These are phyloP conservation scores for Atopsyche davidsoni DNA, from an alignment of 1,140 invertebrate genomes.

Conservation along the genomic window DNA sequence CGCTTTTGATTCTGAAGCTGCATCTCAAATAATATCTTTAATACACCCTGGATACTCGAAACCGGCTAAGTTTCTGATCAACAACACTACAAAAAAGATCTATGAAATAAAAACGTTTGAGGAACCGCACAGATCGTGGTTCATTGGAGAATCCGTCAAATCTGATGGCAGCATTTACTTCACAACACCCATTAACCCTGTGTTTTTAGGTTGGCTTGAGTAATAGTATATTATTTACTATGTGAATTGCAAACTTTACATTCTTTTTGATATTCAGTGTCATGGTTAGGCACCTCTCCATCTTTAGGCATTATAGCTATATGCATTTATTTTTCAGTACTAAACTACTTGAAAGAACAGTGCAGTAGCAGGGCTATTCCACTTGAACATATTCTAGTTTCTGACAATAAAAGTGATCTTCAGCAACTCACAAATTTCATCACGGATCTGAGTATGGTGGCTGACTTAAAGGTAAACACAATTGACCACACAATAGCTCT, in stretches of 20 bases:
- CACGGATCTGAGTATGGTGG: slow-evolving; percentile 50
- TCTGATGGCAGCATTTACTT: slow-evolving; percentile 68
- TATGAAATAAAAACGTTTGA: slow-evolving; percentile 63
- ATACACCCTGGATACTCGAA: no score
- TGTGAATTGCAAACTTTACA: not conserved
- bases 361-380: slow-evolving; percentile 57
- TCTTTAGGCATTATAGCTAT: not conserved
- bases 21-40: no score
- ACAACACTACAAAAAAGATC: no score
- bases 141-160: slow-evolving; percentile 63
- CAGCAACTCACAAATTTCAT: slow-evolving; percentile 36
- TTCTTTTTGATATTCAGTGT: not conserved
- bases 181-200: slow-evolving; percentile 64
- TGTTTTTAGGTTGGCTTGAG: slow-evolving; percentile 54
- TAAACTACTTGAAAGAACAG: slow-evolving; percentile 52
- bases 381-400: slow-evolving; percentile 60
- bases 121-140: slow-evolving; percentile 63
- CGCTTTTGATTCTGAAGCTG: no score
- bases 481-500: not conserved
- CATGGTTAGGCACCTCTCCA: not conserved
- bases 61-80: no score
- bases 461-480: slow-evolving; percentile 56
- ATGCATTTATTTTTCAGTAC: slow-evolving; percentile 39
- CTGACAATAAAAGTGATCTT: slow-evolving; percentile 36
- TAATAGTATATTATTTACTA: not conserved